These are phyloP conservation scores for Rousettus leschenaultii DNA, from an alignment of 2,113 vertebrate genomes.

Conservation along the genomic window DNA sequence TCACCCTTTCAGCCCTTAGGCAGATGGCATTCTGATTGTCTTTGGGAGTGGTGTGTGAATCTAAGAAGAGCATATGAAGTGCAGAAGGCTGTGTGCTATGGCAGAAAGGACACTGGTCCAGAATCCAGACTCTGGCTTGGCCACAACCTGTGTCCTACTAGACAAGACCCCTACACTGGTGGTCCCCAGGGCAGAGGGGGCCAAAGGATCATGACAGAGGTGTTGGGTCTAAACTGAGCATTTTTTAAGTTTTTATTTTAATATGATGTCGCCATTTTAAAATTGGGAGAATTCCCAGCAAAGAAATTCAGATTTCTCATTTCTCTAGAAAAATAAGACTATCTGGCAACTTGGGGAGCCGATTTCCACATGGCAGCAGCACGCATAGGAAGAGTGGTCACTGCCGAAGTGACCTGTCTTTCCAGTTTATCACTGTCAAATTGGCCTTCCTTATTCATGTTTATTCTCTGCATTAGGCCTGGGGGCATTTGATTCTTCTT, in stretches of 20 bases:
- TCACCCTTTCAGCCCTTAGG: background rate
- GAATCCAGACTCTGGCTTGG: background rate
- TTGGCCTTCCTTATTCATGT: background rate
- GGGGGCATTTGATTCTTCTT: background rate
- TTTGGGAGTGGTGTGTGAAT: background rate
- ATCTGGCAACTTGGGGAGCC: background rate
- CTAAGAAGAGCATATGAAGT: background rate
- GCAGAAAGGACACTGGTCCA: background rate
- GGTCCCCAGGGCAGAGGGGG: background rate
- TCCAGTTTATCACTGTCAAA: background rate
- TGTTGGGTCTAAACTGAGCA: background rate
- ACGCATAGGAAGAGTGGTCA: background rate
- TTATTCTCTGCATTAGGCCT: fast-evolving
- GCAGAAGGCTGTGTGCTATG: background rate
- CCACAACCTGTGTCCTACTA: background rate
- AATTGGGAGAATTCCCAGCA: background rate
- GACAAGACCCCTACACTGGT: background rate
- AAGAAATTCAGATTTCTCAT: background rate
- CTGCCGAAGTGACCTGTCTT: background rate
- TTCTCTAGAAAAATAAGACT: background rate
- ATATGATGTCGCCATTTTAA: background rate
- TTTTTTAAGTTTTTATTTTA: background rate
- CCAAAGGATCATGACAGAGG: background rate
- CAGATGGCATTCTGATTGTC: slow-evolving; percentile 40
- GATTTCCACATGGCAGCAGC: fast-evolving